Evolutionary conservation across 2,888 invertebrate species (phyloP).

Genomic region (Electrophaes corylata): DNA sequence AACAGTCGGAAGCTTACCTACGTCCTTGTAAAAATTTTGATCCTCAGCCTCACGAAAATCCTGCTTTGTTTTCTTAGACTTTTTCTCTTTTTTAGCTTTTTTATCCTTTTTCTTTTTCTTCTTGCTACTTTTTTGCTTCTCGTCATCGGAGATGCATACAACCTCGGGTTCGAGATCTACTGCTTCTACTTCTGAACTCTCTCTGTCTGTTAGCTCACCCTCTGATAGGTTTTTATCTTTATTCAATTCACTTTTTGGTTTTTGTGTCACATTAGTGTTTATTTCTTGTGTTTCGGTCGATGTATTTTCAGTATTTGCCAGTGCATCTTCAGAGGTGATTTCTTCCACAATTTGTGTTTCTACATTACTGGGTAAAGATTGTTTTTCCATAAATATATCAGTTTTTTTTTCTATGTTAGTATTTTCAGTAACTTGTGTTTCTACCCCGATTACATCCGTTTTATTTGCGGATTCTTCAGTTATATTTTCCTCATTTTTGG

Average conservation of each 20-base stretch:
- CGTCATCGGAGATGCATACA: slow-evolving; percentile 80
- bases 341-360: slow-evolving; percentile 17
- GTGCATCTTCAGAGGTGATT: slow-evolving; percentile 35
- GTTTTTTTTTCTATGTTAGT: background rate
- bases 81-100: slow-evolving; percentile 66
- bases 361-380: background rate
- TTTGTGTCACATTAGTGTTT: background rate
- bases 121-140: slow-evolving; percentile 56
- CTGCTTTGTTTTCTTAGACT: slow-evolving; percentile 56
- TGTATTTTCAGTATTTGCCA: slow-evolving; percentile 16
- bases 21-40: slow-evolving; percentile 64
- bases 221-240: slow-evolving; percentile 37
- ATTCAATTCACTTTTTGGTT: slow-evolving; percentile 11
- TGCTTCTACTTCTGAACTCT: slow-evolving; percentile 68
- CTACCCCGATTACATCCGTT: background rate
- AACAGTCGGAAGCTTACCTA: slow-evolving; percentile 3
- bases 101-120: slow-evolving; percentile 73
- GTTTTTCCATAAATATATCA: background rate
- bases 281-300: slow-evolving; percentile 5
- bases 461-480: background rate
- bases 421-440: slow-evolving; percentile 13
- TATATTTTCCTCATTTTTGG: background rate
- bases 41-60: slow-evolving; percentile 69
- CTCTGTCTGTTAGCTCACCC: slow-evolving; percentile 58
- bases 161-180: slow-evolving; percentile 72